Percentiles rank a stretch among this genome's conserved stretches.
Conservation (phyloP, 2,113 vertebrate genomes). For the Rhinogobius similis region DNA sequence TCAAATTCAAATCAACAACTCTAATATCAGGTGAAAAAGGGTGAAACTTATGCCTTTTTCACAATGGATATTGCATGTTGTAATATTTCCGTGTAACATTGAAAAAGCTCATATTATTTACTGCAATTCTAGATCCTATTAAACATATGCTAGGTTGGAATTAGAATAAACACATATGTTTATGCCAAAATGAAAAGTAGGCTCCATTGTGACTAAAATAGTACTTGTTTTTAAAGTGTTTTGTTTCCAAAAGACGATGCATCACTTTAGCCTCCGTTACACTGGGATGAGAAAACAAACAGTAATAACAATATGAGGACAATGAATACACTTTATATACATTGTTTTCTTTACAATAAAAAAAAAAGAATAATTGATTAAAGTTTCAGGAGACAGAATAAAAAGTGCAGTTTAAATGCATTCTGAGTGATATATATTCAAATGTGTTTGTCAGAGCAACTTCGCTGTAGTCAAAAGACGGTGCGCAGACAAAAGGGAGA, state of each 20-base stretch:
- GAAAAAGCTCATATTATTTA: neutral
- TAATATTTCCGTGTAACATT: neutral
- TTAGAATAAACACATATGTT: slow-evolving; percentile 11
- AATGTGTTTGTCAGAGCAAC: no score
- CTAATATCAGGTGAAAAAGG: no score
- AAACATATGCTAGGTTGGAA: slow-evolving; percentile 1
- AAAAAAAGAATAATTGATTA: no score
- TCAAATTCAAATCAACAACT: no score
- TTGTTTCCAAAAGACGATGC: neutral
- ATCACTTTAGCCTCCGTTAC: neutral
- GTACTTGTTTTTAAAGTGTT: neutral
- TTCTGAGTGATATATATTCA: slow-evolving; percentile 24
- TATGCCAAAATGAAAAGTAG: neutral
- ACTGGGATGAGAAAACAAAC: neutral
- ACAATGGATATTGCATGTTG: neutral
- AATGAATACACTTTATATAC: neutral
- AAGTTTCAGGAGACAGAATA: neutral
- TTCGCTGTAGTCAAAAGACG: slow-evolving; percentile 38
- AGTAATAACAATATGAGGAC: neutral
- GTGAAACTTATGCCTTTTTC: neutral
- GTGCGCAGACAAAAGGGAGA: slow-evolving; percentile 19
- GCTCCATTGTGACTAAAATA: slow-evolving; percentile 9
- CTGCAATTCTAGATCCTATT: neutral
- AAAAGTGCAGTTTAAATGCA: slow-evolving; percentile 22
- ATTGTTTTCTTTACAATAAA: no score